Percentiles rank a stretch among this genome's conserved stretches.
These are phyloP conservation scores for Heteromyza rotundicornis DNA, from an alignment of 2,888 invertebrate genomes.

Conservation along the genomic window DNA sequence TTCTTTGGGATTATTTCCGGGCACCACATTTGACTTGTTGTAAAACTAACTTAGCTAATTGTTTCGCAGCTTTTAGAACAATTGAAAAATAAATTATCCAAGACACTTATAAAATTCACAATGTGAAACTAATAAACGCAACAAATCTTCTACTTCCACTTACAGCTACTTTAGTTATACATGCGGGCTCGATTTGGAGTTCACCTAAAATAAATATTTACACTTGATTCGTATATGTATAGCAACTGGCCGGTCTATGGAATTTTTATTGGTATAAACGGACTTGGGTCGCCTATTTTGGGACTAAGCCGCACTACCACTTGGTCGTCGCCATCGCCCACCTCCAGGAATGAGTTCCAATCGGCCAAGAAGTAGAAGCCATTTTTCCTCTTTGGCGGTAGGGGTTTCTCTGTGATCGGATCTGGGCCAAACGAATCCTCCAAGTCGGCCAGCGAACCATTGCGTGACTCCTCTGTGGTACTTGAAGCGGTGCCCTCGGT, in stretches of 20 bases:
- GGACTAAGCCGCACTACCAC: slow-evolving; percentile 82
- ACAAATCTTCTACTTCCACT: background rate
- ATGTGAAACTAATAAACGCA: background rate
- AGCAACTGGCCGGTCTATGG: slow-evolving; percentile 65
- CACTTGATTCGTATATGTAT: background rate
- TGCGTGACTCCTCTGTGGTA: slow-evolving; percentile 57
- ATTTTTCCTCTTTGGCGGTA: slow-evolving; percentile 73
- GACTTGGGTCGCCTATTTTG: slow-evolving; percentile 79
- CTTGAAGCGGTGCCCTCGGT: slow-evolving; percentile 35
- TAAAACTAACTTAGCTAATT: background rate
- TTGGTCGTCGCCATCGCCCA: slow-evolving; percentile 77
- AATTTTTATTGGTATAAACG: slow-evolving; percentile 76
- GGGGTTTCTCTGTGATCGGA: slow-evolving; percentile 65
- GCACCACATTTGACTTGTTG: background rate
- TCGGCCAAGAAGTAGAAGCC: slow-evolving; percentile 86
- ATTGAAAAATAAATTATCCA: background rate
- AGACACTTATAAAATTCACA: background rate
- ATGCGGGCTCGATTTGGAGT: background rate
- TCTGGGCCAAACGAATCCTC: slow-evolving; percentile 76
- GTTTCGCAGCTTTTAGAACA: background rate
- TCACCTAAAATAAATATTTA: background rate
- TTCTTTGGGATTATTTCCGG: too few species aligned
- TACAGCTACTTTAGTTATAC: background rate
- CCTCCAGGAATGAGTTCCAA: slow-evolving; percentile 86
- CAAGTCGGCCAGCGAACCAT: slow-evolving; percentile 65